These are phyloP conservation scores for Dendronephthya gigantea DNA, from an alignment of 64 coral and sea anemone species.

Conservation along the genomic window DNA sequence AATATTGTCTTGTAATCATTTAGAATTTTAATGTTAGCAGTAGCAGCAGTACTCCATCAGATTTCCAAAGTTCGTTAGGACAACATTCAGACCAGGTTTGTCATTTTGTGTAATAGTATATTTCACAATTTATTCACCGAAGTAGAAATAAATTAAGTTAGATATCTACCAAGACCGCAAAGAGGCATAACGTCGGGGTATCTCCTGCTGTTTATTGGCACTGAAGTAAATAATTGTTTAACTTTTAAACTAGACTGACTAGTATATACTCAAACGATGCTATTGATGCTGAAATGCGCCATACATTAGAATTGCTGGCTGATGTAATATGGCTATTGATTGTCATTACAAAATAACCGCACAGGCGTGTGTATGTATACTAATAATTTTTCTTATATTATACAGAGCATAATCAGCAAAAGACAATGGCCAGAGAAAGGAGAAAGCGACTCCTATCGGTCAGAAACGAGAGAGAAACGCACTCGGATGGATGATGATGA, in stretches of 20 bases:
- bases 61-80: background rate
- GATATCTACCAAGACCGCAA: too few relatives aligned
- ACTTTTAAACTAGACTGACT: too few relatives aligned
- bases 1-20: background rate
- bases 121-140: background rate
- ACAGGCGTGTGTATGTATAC: too few relatives aligned
- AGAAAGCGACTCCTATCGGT: background rate
- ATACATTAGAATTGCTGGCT: too few relatives aligned
- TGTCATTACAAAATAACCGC: too few relatives aligned
- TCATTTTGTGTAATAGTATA: background rate
- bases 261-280: too few relatives aligned
- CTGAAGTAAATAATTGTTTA: too few relatives aligned
- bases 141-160: background rate
- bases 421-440: background rate
- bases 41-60: background rate
- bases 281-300: too few relatives aligned
- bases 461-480: background rate
- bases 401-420: background rate
- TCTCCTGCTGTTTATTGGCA: too few relatives aligned
- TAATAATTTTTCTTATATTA: background rate
- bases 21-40: background rate
- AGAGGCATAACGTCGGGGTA: too few relatives aligned
- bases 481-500: background rate
- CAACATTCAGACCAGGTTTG: conserved; percentile 6
- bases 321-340: too few relatives aligned